A percentile compares a stretch with the other conserved stretches of the same genome.
Conservation (phyloP, 2,113 vertebrate species). For the Silurus asotus region DNA sequence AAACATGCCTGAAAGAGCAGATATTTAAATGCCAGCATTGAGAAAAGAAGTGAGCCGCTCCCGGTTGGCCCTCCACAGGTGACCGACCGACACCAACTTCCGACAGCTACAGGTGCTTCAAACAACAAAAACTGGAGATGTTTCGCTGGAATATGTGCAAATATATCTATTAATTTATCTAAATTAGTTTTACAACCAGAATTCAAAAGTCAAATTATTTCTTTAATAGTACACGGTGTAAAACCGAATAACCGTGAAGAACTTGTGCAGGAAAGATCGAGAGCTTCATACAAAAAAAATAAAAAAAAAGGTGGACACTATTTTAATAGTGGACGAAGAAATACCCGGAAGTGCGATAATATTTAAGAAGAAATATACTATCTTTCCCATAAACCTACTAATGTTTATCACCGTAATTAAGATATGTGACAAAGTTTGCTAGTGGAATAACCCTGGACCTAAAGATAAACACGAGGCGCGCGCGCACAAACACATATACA, state of each 20-base stretch:
- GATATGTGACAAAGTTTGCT: not conserved
- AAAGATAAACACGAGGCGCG: not conserved
- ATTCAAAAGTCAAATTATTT: not conserved
- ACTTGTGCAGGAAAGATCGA: no score
- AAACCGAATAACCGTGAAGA: no score
- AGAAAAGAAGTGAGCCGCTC: not conserved
- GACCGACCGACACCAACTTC: constrained; percentile 2
- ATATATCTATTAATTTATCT: not conserved
- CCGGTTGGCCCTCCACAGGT: not conserved
- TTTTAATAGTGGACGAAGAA: not conserved
- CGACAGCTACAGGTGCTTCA: not conserved
- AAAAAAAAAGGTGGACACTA: no score
- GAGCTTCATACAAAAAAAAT: no score
- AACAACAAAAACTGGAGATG: not conserved
- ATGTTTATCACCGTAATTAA: not conserved
- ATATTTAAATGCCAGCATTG: not conserved
- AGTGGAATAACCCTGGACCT: not conserved
- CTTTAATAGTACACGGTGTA: no score
- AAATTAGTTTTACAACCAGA: not conserved
- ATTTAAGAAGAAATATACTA: not conserved
- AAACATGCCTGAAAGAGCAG: not conserved
- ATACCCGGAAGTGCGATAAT: not conserved
- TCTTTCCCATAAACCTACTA: not conserved
- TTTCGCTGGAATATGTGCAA: not conserved
- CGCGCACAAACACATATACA: no score